Percentiles rank a stretch among this genome's conserved stretches.
Evolutionary conservation across 2,888 invertebrate species (phyloP).

Genomic region (Sinohyriopsis cumingii): DNA sequence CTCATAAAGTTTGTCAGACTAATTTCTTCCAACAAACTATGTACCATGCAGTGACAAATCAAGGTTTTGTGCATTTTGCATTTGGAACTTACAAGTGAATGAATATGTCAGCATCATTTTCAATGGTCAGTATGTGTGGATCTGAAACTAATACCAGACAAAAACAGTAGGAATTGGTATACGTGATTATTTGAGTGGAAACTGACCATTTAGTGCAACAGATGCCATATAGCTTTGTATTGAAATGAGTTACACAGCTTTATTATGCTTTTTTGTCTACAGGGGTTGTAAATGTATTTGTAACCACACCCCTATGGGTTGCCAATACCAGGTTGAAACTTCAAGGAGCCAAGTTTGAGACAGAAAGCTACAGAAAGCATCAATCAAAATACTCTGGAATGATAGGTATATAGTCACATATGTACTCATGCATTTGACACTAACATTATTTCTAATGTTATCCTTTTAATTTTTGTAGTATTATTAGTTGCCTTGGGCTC

Average conservation of each 20-base stretch:
- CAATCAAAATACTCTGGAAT: conserved; percentile 51
- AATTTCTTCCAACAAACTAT: too few relatives aligned
- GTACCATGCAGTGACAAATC: too few relatives aligned
- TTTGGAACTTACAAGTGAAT: too few relatives aligned
- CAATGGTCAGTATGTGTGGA: too few relatives aligned
- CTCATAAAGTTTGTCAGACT: too few relatives aligned
- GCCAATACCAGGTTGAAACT: conserved; percentile 91
- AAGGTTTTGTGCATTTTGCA: too few relatives aligned
- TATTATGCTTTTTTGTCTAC: conserved; percentile 23
- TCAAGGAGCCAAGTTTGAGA: conserved; percentile 75
- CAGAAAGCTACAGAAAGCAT: conserved; percentile 53
- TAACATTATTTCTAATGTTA: too few relatives aligned
- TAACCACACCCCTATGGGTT: conserved; percentile 93
- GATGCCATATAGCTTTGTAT: too few relatives aligned
- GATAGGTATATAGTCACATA: conserved; percentile 52
- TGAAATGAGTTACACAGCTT: background rate
- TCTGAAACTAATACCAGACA: too few relatives aligned
- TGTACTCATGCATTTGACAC: background rate
- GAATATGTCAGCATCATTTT: too few relatives aligned
- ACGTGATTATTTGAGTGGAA: background rate
- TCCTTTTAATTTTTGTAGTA: too few relatives aligned
- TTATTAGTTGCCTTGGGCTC: too few relatives aligned
- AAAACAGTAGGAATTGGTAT: background rate
- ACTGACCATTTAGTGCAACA: background rate
- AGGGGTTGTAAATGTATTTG: conserved; percentile 85